phyloP scores from a whole-genome alignment of 2,888 invertebrate genomes.

The Orthosia gothica region DNA sequence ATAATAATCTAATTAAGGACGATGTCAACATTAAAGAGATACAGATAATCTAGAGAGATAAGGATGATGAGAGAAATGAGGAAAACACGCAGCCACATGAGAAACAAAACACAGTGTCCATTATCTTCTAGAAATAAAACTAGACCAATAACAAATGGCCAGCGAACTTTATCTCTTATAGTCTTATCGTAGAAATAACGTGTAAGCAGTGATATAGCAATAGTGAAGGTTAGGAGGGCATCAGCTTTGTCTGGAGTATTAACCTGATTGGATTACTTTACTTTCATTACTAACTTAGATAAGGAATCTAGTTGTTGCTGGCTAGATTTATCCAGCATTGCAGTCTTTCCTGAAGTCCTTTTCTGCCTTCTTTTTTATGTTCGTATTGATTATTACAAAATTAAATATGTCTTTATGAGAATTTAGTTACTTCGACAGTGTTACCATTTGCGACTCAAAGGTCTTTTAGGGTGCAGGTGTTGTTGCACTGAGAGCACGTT shows the following conservation, averaged over 20 bases:
- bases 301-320: background rate
- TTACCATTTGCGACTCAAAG: no score
- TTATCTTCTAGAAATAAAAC: conserved; percentile 12
- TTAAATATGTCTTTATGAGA: no score
- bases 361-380: background rate
- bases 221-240: conserved; percentile 51
- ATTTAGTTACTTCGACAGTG: no score
- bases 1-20: no score
- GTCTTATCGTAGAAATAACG: conserved; percentile 41
- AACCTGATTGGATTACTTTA: conserved; percentile 13
- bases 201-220: conserved; percentile 6
- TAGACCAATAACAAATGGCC: conserved; percentile 35
- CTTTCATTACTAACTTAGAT: background rate
- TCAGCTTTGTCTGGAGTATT: conserved; percentile 38
- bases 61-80: background rate
- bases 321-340: background rate
- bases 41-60: background rate
- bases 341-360: background rate
- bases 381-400: no score
- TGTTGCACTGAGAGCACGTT: no score
- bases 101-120: background rate
- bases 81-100: background rate
- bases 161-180: conserved; percentile 10
- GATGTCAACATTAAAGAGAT: background rate
- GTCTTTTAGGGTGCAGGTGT: no score